Evolutionary conservation across 2,888 invertebrate genomes (phyloP).

Genomic region (Ormia ochracea): DNA sequence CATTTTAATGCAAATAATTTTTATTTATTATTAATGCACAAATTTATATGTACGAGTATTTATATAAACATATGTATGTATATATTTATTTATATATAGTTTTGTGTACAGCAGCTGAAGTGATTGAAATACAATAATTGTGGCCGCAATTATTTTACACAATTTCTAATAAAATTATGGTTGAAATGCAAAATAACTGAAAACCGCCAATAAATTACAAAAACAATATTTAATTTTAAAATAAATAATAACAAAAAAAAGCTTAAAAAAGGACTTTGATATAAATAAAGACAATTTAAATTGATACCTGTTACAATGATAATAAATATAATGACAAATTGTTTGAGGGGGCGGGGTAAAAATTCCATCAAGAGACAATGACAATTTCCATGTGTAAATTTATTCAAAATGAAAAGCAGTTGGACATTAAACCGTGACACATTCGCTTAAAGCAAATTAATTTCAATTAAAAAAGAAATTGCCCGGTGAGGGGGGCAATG

Average conservation of each 20-base stretch:
- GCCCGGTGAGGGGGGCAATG: neutral
- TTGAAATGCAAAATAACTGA: slow-evolving; percentile 32
- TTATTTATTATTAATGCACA: slow-evolving; percentile 21
- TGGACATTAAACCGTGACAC: neutral
- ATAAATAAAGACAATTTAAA: slow-evolving; percentile 50
- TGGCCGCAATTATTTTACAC: slow-evolving; percentile 53
- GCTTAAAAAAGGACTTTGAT: neutral
- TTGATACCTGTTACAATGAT: slow-evolving; percentile 52
- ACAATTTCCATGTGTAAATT: slow-evolving; percentile 15
- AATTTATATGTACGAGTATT: too few species aligned
- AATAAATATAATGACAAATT: slow-evolving; percentile 26
- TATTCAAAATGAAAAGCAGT: neutral
- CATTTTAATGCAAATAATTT: slow-evolving; percentile 37
- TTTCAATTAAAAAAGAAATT: neutral
- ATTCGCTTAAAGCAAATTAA: slow-evolving; percentile 6
- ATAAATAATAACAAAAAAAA: neutral
- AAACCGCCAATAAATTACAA: slow-evolving; percentile 38
- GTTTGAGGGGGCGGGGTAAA: too few species aligned
- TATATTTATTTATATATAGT: neutral
- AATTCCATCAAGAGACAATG: slow-evolving; percentile 45
- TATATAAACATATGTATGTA: too few species aligned
- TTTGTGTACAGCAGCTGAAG: slow-evolving; percentile 6
- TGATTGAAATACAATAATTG: slow-evolving; percentile 54
- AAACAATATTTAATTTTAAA: slow-evolving; percentile 4
- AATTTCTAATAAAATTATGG: slow-evolving; percentile 59